Percentiles rank a stretch among this genome's conserved stretches.
Evolutionary conservation across 2,113 vertebrate species (phyloP).

Genomic region (Uria lomvia): DNA sequence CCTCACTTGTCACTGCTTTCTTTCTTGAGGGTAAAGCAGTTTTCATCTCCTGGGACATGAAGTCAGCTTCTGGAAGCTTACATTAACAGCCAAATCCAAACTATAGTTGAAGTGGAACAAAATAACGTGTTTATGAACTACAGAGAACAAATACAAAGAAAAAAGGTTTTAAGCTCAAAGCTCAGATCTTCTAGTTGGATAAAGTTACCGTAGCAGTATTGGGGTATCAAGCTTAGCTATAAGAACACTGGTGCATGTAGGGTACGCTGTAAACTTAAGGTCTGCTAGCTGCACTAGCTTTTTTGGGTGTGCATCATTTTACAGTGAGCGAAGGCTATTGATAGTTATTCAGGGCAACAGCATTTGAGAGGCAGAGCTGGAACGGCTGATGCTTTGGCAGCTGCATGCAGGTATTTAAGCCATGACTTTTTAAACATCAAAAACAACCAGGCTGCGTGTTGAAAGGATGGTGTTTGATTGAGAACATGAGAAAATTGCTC

Average conservation of each 20-base stretch:
- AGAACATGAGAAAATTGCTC: background rate
- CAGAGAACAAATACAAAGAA: background rate
- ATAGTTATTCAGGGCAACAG: background rate
- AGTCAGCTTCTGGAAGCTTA: conserved; percentile 4
- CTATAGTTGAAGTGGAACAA: background rate
- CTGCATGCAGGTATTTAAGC: background rate
- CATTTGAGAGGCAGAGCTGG: background rate
- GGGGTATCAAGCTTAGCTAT: background rate
- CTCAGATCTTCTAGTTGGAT: background rate
- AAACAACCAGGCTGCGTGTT: background rate
- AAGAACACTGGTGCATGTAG: background rate
- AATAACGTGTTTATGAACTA: background rate
- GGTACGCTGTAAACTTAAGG: background rate
- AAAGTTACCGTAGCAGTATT: background rate
- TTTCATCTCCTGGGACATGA: background rate
- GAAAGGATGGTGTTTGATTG: background rate
- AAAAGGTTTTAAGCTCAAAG: background rate
- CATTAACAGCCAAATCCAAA: background rate
- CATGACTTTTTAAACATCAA: background rate
- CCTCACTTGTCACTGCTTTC: background rate
- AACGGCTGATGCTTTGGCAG: background rate
- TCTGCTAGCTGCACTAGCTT: background rate
- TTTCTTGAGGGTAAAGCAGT: background rate
- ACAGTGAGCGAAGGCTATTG: rapidly evolving
- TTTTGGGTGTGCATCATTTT: background rate